Evolutionary conservation across 2,888 invertebrate genomes (phyloP).

Genomic region (Dynastes grantii): DNA sequence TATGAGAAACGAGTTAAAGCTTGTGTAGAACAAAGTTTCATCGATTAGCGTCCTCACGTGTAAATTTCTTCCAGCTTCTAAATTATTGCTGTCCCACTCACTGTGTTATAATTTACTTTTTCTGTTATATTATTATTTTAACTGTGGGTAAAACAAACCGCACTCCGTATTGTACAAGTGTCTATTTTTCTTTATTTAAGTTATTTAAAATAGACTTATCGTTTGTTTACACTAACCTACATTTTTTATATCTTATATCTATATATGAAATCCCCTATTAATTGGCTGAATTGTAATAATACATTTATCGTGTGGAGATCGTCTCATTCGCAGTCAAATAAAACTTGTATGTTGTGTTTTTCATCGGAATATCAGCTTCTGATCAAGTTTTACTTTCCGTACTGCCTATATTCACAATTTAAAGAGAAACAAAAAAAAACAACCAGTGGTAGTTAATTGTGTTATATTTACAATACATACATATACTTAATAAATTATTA

Average conservation of each 20-base stretch:
- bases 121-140: slow-evolving; percentile 46
- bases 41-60: slow-evolving; percentile 79
- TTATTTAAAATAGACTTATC: slow-evolving; percentile 50
- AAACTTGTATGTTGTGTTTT: slow-evolving; percentile 37
- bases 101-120: slow-evolving; percentile 50
- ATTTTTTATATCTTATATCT: slow-evolving; percentile 34
- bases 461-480: slow-evolving; percentile 65
- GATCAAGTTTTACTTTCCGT: slow-evolving; percentile 54
- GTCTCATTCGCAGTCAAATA: slow-evolving; percentile 2
- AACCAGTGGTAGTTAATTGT: slow-evolving; percentile 63
- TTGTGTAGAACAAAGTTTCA: slow-evolving; percentile 99
- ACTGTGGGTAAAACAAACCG: slow-evolving; percentile 48
- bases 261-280: slow-evolving; percentile 19
- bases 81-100: slow-evolving; percentile 60
- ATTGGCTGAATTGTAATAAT: slow-evolving; percentile 25
- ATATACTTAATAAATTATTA: slow-evolving; percentile 68
- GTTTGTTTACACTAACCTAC: slow-evolving; percentile 44
- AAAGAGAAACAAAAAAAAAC: slow-evolving; percentile 47
- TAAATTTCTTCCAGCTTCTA: slow-evolving; percentile 54
- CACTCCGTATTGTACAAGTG: slow-evolving; percentile 44
- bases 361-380: slow-evolving; percentile 27
- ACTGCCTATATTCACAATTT: slow-evolving; percentile 59
- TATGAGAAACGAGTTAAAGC: slow-evolving; percentile 99
- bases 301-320: slow-evolving; percentile 21
- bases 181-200: slow-evolving; percentile 49